Evolutionary conservation across 2,797 vertebrate genomes (phyloP), one percentile per base, ranked within the genome.

Genomic region (Babyrousa celebensis): DNA sequence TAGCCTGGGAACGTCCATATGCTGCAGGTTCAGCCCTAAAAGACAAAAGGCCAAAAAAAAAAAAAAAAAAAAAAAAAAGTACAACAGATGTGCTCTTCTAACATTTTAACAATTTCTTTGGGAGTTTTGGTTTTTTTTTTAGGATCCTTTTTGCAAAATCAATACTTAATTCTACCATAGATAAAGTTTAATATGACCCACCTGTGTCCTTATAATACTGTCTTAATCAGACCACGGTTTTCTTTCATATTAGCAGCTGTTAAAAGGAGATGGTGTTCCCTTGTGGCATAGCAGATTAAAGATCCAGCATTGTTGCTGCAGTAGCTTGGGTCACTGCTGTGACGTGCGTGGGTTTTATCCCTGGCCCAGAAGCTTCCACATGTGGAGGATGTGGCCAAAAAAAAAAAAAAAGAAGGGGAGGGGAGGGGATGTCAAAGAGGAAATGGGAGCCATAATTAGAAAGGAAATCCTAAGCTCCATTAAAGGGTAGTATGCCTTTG

Each of bases 361-460:
- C 43, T 48, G 9, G 43, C 43, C 43, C 43, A 48, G 43, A 48
- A 48, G 9, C 43, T 48, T 48, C 43, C 43, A 48, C 43, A 48
- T 48, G 43, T 48, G 43, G 43, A 48, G 43, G 43, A 48, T 48
- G 43, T 48, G 43, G 43, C 43, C 43, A 48, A 48, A 48, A 48
- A 6, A 48, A 48, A 10, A 48, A 48, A 48, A 10, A 48, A 10
- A 48, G 6, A 48, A 10, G 9, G 43, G 43, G 6, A 10, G 43
- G 43, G 43, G 43, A 68, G 20, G 68, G 18, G 62, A 25, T 62
- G 15, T 95, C 65, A 52, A 60, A 36, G 79, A 85, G 58, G 82
- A 95, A 89, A 54, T 75, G 48, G 36, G 43, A 94, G 27, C 82
- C 16, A 27, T 92, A 83, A 94, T 89, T 94, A 95, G 70, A 79